These are phyloP conservation scores for Holothuria leucospilota DNA, from an alignment of 53 echinoderm and acorn worm species.

Conservation along the genomic window DNA sequence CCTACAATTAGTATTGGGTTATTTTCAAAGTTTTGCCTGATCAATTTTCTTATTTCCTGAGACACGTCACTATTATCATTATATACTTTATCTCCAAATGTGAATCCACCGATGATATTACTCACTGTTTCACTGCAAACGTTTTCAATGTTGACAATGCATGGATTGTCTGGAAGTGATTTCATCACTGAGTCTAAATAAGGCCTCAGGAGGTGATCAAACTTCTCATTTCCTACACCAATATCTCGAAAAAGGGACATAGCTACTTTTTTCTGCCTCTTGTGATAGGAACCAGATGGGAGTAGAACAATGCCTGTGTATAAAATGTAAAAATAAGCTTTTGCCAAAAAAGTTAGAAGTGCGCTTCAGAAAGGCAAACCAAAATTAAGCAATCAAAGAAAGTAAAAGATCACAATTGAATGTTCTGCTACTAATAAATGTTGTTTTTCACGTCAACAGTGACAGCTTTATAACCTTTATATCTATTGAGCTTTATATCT, in stretches of 20 bases:
- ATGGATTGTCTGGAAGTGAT: neutral
- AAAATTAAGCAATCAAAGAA: too few species aligned
- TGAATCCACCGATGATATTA: conserved; percentile 29
- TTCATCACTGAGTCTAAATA: neutral
- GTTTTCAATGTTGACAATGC: neutral
- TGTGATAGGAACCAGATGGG: conserved; percentile 13
- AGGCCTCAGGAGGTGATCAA: conserved; percentile 8
- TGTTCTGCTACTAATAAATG: too few species aligned
- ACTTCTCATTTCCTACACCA: neutral
- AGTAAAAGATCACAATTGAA: too few species aligned
- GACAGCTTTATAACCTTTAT: too few species aligned
- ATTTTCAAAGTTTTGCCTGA: conserved; percentile 15
- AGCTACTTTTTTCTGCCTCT: neutral
- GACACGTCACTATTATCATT: neutral
- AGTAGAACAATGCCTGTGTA: conserved; percentile 29
- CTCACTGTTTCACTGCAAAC: neutral
- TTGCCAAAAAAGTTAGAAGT: too few species aligned
- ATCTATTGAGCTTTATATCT: too few species aligned
- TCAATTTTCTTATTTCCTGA: neutral
- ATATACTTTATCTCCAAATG: conserved; percentile 25
- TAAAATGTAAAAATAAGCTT: too few species aligned
- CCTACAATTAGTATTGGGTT: conserved; percentile 11
- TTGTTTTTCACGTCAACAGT: too few species aligned
- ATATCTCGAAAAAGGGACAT: neutral
- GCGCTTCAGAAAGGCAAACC: too few species aligned